phyloP scores from a whole-genome alignment of 2,113 vertebrate species.

The Entosphenus tridentatus region DNA sequence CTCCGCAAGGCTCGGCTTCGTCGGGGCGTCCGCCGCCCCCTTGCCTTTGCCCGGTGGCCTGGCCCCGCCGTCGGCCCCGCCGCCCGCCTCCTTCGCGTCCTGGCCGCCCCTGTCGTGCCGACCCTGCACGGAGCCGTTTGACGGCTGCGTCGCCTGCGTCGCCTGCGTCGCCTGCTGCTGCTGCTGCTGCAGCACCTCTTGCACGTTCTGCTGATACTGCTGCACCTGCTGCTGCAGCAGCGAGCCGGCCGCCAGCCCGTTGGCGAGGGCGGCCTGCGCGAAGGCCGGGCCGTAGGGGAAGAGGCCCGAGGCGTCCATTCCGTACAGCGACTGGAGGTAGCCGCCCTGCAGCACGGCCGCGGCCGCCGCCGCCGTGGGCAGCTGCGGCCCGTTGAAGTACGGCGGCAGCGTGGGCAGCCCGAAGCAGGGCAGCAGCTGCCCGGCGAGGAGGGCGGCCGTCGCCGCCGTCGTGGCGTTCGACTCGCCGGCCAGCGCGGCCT shows the following conservation, averaged over 20 bases:
- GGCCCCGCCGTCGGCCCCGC: conserved; percentile 69
- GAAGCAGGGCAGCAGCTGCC: conserved; percentile 96
- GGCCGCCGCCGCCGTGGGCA: background rate
- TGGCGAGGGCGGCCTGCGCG: conserved; percentile 56
- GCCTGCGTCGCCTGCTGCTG: conserved; percentile 72
- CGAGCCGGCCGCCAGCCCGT: conserved; percentile 57
- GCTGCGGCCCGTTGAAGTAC: conserved; percentile 60
- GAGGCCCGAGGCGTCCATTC: conserved; percentile 53
- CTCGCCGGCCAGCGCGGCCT: conserved; percentile 71
- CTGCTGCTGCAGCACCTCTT: conserved; percentile 90
- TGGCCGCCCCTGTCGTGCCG: conserved; percentile 42
- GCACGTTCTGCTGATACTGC: conserved; percentile 91
- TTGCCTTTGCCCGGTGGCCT: conserved; percentile 57
- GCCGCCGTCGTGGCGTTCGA: conserved; percentile 17
- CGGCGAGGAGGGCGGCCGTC: conserved; percentile 65
- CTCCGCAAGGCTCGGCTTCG: conserved; percentile 80
- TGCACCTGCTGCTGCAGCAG: conserved; percentile 80
- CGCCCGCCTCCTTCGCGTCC: conserved; percentile 47
- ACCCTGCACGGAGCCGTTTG: too few relatives aligned
- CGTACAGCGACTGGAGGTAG: conserved; percentile 77
- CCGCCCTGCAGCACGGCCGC: conserved; percentile 73
- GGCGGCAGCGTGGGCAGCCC: conserved; percentile 88
- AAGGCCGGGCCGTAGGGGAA: conserved; percentile 78
- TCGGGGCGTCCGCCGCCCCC: conserved; percentile 78
- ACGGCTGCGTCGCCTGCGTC: conserved; percentile 35